Evolutionary conservation across 2,113 vertebrate genomes (phyloP).

Genomic region (Morone chrysops): DNA sequence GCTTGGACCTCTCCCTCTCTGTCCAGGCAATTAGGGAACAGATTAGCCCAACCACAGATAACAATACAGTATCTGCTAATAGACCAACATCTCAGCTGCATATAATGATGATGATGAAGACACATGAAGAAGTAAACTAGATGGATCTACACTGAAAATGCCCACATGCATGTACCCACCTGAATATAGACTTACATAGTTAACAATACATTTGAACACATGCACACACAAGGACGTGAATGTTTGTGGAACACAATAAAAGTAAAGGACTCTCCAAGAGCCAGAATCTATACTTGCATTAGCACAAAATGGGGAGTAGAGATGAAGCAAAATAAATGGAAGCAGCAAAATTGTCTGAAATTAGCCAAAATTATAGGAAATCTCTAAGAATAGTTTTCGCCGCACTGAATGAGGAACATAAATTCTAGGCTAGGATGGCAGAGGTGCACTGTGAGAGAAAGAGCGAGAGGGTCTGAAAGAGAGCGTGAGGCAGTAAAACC

Average conservation of each 20-base stretch:
- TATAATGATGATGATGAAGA: constrained; percentile 34
- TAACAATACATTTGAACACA: not conserved
- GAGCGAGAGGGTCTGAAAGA: constrained; percentile 32
- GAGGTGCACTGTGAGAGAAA: constrained; percentile 34
- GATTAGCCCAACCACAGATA: constrained; percentile 57
- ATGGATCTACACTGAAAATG: not conserved
- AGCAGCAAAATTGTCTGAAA: constrained; percentile 38
- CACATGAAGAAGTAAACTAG: not conserved
- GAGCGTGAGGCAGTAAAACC: constrained; percentile 32
- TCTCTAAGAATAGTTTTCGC: constrained; percentile 17
- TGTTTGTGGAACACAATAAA: not conserved
- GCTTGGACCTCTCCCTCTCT: constrained; percentile 70
- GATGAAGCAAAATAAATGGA: constrained; percentile 17
- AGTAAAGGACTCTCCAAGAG: not conserved
- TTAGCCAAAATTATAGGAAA: constrained; percentile 51
- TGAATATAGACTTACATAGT: not conserved
- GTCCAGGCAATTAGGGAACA: constrained; percentile 70
- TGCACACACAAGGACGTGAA: not conserved
- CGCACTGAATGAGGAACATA: constrained; percentile 3
- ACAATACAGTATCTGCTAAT: constrained; percentile 49
- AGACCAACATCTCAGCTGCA: constrained; percentile 48
- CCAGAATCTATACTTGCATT: not conserved
- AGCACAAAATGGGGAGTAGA: constrained; percentile 12
- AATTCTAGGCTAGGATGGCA: constrained; percentile 25
- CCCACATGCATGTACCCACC: no score